Conservation (phyloP, 2,888 invertebrate species). For the Tetheella fluctuosa region DNA sequence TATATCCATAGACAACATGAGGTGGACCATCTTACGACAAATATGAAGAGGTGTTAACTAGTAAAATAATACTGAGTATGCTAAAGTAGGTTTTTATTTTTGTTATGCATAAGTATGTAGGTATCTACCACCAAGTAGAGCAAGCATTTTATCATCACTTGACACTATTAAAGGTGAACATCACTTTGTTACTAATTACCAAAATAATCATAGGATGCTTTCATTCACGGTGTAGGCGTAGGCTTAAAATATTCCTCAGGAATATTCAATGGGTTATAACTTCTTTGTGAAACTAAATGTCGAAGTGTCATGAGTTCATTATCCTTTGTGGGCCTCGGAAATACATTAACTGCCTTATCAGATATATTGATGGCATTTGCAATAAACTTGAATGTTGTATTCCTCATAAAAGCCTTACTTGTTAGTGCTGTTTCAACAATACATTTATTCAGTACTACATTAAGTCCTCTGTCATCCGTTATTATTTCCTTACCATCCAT, state of each 20-base stretch:
- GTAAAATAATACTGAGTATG: too few species aligned
- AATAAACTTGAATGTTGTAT: constrained; percentile 40
- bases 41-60: too few species aligned
- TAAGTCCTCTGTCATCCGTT: constrained; percentile 39
- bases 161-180: too few species aligned
- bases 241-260: constrained; percentile 52
- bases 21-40: too few species aligned
- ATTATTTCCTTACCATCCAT: constrained; percentile 68
- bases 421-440: constrained; percentile 63
- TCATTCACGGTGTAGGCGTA: constrained; percentile 15
- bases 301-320: constrained; percentile 49
- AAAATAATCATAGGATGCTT: too few species aligned
- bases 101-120: too few species aligned
- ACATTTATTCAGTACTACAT: constrained; percentile 57
- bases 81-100: too few species aligned
- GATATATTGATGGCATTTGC: constrained; percentile 48
- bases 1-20: too few species aligned
- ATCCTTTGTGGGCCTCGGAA: constrained; percentile 48
- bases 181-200: too few species aligned
- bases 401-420: constrained; percentile 59
- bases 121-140: too few species aligned
- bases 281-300: constrained; percentile 51
- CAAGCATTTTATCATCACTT: too few species aligned
- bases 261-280: constrained; percentile 67
- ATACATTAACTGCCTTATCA: constrained; percentile 40